Base-by-base conservation (phyloP, 2,797 vertebrate species). In the Cephalopachus bancanus region DNA sequence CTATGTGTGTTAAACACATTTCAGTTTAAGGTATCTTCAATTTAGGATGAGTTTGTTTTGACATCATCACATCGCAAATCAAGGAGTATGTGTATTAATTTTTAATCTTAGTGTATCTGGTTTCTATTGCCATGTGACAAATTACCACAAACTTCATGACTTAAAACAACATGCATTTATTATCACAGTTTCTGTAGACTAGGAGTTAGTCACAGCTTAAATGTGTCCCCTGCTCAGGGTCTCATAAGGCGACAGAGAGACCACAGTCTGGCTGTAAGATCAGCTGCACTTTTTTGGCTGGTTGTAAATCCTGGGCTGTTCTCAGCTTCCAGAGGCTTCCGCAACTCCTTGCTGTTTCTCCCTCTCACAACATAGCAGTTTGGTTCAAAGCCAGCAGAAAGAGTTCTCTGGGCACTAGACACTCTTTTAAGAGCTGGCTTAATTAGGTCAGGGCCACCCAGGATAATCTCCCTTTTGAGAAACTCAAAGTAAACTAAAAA, bases 401-500 rank as follows among this genome's bases (percentile, higher is more conserved):
- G 87, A 44, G 16, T 24, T 62, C 19, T 33, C 51, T 72, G 33
- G 74, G 30, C 28, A 51, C 72, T 22, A 78, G 37, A 4, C 37
- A 7, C 1, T 71, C 33, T 51, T 62, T 26, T 49, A 69, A 78
- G 64, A 74, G 30, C 19, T 60, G 57, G 33, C 4, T 1, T 44
- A 12, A 80, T 59, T 69, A 71, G 20, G 20, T 60, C 33, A 89
- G 59, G 22, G 10, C 44, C 30, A 71, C 12, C 33, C 10, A 64
- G 19, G 22, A 30, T 53, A 83, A 59, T 60, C 33, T 79, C 49
- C 20, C n/a, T 60, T 64, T 74, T 57, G 16, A 93, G 62, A 30
- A 80, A 60, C 26, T 94, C n/a, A 92, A 79, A 83, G 20, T 83
- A 96, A 96, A 17, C 24, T 55, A 79, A 89, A 71, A 53, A 33